Conservation (phyloP, 1,140 invertebrate species). For the Neelides sp. region DNA sequence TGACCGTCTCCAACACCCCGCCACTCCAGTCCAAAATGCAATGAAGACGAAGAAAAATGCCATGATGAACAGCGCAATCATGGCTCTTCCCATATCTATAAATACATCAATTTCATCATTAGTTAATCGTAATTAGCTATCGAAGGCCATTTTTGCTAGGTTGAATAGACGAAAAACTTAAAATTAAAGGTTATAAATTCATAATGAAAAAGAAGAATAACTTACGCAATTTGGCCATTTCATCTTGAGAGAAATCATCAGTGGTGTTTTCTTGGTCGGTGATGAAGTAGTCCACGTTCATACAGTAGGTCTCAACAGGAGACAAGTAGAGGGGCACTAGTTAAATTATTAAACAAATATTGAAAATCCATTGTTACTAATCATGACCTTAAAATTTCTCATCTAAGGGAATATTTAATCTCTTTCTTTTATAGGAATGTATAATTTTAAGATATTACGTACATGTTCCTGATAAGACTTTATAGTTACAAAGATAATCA, state of each 20-base stretch:
- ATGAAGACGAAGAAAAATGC: constrained; percentile 78
- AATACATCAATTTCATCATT: too few species aligned
- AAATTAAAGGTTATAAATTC: not conserved
- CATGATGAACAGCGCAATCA: constrained; percentile 80
- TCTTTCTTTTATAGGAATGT: too few species aligned
- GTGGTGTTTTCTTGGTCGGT: constrained; percentile 71
- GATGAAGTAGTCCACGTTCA: constrained; percentile 86
- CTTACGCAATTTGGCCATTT: constrained; percentile 71
- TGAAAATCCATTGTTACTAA: too few species aligned
- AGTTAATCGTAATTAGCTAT: too few species aligned
- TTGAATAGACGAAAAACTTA: not conserved
- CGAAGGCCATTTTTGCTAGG: not conserved
- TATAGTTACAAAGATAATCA: too few species aligned
- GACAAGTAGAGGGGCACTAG: constrained; percentile 78
- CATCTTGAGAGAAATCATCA: constrained; percentile 62
- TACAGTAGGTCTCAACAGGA: constrained; percentile 85
- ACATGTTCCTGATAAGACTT: too few species aligned
- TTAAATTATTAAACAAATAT: too few species aligned
- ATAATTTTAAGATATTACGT: too few species aligned
- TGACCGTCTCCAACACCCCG: constrained; percentile 81
- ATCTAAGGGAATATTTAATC: too few species aligned
- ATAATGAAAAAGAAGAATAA: constrained; percentile 24
- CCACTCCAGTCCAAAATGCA: constrained; percentile 83
- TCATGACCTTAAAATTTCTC: too few species aligned
- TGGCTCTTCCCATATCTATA: constrained; percentile 78